Conservation (phyloP, 1,140 invertebrate species). For the Sarcophaga peregrina region DNA sequence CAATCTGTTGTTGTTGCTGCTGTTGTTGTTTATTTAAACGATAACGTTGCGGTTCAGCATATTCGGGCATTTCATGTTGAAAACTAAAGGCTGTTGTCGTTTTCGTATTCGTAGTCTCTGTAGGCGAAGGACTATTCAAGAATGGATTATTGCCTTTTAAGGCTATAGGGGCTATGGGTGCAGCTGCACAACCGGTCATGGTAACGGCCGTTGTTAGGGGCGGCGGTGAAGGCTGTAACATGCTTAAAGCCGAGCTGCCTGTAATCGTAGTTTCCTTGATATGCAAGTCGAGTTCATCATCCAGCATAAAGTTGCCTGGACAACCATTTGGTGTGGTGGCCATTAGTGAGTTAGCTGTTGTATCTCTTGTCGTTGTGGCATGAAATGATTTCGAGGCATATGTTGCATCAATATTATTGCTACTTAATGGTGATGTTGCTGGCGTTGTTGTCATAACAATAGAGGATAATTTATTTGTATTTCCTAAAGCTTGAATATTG, state of each 20-base stretch:
- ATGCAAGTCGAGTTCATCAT: slow-evolving; percentile 51
- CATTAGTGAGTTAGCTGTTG: not conserved
- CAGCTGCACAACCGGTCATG: slow-evolving; percentile 51
- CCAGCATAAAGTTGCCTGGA: not conserved
- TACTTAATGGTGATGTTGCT: no score
- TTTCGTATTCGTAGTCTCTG: slow-evolving; percentile 48
- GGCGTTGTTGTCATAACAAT: not conserved
- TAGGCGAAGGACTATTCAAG: slow-evolving; percentile 61
- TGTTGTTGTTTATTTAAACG: slow-evolving; percentile 54
- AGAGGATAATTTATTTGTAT: slow-evolving; percentile 13
- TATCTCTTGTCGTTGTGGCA: slow-evolving; percentile 21
- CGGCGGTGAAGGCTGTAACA: slow-evolving; percentile 52
- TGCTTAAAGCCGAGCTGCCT: slow-evolving; percentile 17
- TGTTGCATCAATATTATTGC: not conserved
- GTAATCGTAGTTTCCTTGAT: slow-evolving; percentile 55
- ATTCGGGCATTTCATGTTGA: slow-evolving; percentile 61
- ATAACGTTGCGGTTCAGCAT: slow-evolving; percentile 60
- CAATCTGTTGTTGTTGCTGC: slow-evolving; percentile 51
- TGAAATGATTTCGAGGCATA: slow-evolving; percentile 32
- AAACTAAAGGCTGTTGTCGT: slow-evolving; percentile 2
- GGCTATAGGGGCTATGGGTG: slow-evolving; percentile 56
- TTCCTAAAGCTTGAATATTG: slow-evolving; percentile 1
- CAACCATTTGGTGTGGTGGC: slow-evolving; percentile 26
- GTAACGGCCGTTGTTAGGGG: slow-evolving; percentile 54
- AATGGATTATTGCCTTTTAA: slow-evolving; percentile 64